phyloP scores from a whole-genome alignment of 2,888 invertebrate genomes.

The Mesorhabditis belari region DNA sequence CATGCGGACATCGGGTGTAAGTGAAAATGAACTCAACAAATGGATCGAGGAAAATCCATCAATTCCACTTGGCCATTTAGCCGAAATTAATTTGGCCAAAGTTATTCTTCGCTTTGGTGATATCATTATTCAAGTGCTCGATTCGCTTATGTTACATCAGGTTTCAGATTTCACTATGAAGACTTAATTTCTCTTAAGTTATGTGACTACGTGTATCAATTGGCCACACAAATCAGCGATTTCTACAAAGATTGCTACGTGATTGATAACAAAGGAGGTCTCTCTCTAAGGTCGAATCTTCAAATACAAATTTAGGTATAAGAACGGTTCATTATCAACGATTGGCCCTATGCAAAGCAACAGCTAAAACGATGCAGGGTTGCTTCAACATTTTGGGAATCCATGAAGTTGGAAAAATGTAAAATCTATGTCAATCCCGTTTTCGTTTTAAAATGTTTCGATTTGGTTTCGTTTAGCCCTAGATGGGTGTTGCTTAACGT shows the following conservation, averaged over 20 bases:
- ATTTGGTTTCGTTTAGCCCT: too few species aligned
- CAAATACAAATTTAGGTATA: conserved; percentile 4
- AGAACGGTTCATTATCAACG: conserved; percentile 70
- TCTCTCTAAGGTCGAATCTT: conserved; percentile 4
- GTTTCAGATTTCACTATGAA: conserved; percentile 1
- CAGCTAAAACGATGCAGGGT: conserved; percentile 76
- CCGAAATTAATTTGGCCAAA: conserved; percentile 90
- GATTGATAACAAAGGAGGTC: conserved; percentile 73
- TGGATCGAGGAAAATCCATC: conserved; percentile 63
- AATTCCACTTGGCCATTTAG: conserved; percentile 70
- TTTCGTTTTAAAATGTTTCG: too few species aligned
- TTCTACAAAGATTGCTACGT: conserved; percentile 97
- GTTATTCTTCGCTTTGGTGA: conserved; percentile 77
- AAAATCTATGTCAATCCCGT: not conserved
- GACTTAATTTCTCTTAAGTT: conserved; percentile 58
- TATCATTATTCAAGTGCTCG: conserved; percentile 72
- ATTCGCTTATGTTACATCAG: conserved; percentile 56
- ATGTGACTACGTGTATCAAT: conserved; percentile 90
- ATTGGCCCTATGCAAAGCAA: conserved; percentile 82
- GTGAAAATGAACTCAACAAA: conserved; percentile 58
- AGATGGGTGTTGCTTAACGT: too few species aligned
- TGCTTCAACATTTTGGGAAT: conserved; percentile 86
- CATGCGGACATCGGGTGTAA: conserved; percentile 55
- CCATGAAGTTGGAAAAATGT: conserved; percentile 85
- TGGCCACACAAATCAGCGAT: conserved; percentile 84